These are phyloP conservation scores for Blomia tropicalis DNA, from an alignment of 2,888 invertebrate genomes.

Conservation along the genomic window DNA sequence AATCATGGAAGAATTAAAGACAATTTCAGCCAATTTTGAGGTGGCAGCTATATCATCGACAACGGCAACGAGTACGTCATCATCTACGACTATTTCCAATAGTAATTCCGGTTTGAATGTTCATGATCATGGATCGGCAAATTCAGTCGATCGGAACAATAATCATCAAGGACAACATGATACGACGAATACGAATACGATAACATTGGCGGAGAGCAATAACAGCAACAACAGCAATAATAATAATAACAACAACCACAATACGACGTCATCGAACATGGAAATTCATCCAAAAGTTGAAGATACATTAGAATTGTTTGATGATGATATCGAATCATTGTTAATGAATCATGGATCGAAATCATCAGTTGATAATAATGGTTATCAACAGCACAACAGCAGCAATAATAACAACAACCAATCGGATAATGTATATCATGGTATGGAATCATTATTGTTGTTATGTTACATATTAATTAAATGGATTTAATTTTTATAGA, in stretches of 20 bases:
- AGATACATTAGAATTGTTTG: background rate
- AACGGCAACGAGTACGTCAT: background rate
- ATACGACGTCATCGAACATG: background rate
- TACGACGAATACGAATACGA: background rate
- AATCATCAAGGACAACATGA: background rate
- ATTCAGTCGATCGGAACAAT: background rate
- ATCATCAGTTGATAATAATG: no score
- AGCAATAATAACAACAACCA: constrained; percentile 1
- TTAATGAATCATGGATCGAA: background rate
- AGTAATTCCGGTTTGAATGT: background rate
- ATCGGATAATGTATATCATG: no score
- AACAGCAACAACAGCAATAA: background rate
- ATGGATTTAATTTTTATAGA: background rate
- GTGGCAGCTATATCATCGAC: background rate
- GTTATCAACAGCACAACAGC: background rate
- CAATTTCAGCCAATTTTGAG: background rate
- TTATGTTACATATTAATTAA: background rate
- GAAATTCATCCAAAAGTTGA: background rate
- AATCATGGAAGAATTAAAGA: constrained; percentile 4
- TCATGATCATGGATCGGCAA: background rate
- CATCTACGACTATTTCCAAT: background rate
- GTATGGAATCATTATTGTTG: background rate
- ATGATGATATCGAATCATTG: background rate
- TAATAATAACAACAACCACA: background rate
- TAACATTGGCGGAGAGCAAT: no score